These are phyloP conservation scores for Monopterus albus DNA, from an alignment of 2,113 vertebrate genomes.

Conservation along the genomic window DNA sequence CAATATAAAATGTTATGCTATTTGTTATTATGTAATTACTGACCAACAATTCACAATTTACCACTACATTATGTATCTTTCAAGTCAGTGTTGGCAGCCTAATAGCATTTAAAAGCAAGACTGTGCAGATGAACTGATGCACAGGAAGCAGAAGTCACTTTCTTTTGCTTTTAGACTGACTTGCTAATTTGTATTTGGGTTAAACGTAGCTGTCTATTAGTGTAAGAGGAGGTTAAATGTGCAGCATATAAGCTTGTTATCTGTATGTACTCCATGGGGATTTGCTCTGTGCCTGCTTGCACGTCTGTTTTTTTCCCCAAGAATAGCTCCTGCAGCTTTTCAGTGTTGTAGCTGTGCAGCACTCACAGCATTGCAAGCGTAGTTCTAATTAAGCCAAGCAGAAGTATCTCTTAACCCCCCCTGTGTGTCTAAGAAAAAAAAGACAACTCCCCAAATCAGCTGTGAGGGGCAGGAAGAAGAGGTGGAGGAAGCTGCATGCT, in stretches of 20 bases:
- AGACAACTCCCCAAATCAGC: conserved; percentile 43
- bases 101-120: background rate
- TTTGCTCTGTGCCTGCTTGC: conserved; percentile 26
- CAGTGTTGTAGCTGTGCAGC: conserved; percentile 31
- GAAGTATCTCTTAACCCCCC: conserved; percentile 44
- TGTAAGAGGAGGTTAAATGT: conserved; percentile 26
- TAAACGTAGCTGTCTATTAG: conserved; percentile 20
- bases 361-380: conserved; percentile 34
- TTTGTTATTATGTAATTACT: background rate
- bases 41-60: background rate
- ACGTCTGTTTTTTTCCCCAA: conserved; percentile 1
- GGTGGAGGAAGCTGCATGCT: conserved; percentile 39
- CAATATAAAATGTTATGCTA: background rate
- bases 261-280: conserved; percentile 30
- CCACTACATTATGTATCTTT: background rate
- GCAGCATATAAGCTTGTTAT: conserved; percentile 37
- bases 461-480: conserved; percentile 33
- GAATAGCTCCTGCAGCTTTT: conserved; percentile 15
- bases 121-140: background rate
- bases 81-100: background rate
- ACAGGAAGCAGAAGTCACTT: background rate
- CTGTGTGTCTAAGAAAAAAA: conserved; percentile 41
- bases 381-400: conserved; percentile 54
- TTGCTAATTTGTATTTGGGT: conserved; percentile 4
- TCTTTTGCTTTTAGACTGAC: background rate